Evolutionary conservation across 2,888 invertebrate genomes (phyloP).

Genomic region (Isoperla grammatica): DNA sequence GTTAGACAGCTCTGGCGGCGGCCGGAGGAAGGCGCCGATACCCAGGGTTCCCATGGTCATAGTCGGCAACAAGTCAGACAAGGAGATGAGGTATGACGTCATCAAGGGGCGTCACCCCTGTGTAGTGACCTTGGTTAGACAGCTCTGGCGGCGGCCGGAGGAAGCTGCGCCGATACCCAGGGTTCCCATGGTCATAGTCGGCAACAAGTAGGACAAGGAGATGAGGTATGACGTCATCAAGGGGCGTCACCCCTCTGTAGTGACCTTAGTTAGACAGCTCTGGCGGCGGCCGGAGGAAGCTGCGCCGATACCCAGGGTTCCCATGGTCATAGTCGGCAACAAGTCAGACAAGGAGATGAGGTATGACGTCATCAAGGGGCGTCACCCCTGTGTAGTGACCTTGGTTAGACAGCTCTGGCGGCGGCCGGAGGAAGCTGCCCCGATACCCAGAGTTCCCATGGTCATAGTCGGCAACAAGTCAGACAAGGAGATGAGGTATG

Average conservation of each 20-base stretch:
- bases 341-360: slow-evolving; percentile 78
- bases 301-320: slow-evolving; percentile 57
- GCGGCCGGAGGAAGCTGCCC: slow-evolving; percentile 55
- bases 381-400: too few species aligned
- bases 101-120: too few species aligned
- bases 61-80: slow-evolving; percentile 83
- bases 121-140: too few species aligned
- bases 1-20: slow-evolving; percentile 44
- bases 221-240: slow-evolving; percentile 59
- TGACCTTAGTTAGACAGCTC: too few species aligned
- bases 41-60: slow-evolving; percentile 74
- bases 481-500: slow-evolving; percentile 70
- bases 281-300: slow-evolving; percentile 50
- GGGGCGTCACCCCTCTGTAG: too few species aligned
- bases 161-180: slow-evolving; percentile 50
- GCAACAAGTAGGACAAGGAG: slow-evolving; percentile 81
- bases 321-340: slow-evolving; percentile 84
- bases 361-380: too few species aligned
- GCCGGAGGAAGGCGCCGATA: slow-evolving; percentile 52
- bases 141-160: slow-evolving; percentile 48
- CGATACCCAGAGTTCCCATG: slow-evolving; percentile 63
- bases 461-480: slow-evolving; percentile 84
- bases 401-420: slow-evolving; percentile 42
- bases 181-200: slow-evolving; percentile 82
- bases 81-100: slow-evolving; percentile 63